Evolutionary conservation across 1,140 invertebrate genomes (phyloP).

Genomic region (Ptiloglossa arizonensis): DNA sequence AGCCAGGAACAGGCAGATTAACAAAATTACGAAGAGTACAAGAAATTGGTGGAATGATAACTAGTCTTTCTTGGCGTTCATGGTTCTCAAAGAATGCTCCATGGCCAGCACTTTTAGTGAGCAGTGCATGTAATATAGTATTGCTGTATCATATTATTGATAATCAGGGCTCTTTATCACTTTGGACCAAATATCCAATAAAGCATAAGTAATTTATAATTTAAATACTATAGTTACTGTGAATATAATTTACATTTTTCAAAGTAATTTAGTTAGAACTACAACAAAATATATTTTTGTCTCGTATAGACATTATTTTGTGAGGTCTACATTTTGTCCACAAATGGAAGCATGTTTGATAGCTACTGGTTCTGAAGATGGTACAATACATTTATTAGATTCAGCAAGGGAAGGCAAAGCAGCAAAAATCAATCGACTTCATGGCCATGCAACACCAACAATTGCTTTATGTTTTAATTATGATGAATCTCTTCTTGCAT

Average conservation of each 20-base stretch:
- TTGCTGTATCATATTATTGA: slow-evolving; percentile 82
- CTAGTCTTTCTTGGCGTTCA: slow-evolving; percentile 90
- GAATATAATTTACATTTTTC: slow-evolving; percentile 26
- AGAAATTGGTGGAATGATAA: slow-evolving; percentile 85
- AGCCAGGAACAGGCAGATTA: slow-evolving; percentile 87
- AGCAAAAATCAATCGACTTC: slow-evolving; percentile 91
- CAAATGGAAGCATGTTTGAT: slow-evolving; percentile 80
- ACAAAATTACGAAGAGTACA: slow-evolving; percentile 87
- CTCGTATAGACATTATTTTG: slow-evolving; percentile 78
- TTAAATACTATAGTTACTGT: slow-evolving; percentile 3
- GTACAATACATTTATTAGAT: slow-evolving; percentile 92
- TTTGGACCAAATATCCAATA: slow-evolving; percentile 83
- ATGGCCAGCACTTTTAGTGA: slow-evolving; percentile 90
- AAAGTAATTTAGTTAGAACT: slow-evolving; percentile 40
- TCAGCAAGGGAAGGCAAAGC: slow-evolving; percentile 87
- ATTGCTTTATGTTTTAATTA: slow-evolving; percentile 94
- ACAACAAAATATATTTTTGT: slow-evolving; percentile 19
- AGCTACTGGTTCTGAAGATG: slow-evolving; percentile 94
- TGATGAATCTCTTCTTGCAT: slow-evolving; percentile 93
- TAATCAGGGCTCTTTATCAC: slow-evolving; percentile 71
- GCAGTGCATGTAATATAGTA: slow-evolving; percentile 89
- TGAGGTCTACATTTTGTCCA: slow-evolving; percentile 92
- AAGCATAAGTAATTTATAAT: slow-evolving; percentile 72
- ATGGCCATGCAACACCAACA: slow-evolving; percentile 91
- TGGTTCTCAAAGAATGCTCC: slow-evolving; percentile 90